Conservation (phyloP, 2,888 invertebrate species). For the Nycteola revayana region DNA sequence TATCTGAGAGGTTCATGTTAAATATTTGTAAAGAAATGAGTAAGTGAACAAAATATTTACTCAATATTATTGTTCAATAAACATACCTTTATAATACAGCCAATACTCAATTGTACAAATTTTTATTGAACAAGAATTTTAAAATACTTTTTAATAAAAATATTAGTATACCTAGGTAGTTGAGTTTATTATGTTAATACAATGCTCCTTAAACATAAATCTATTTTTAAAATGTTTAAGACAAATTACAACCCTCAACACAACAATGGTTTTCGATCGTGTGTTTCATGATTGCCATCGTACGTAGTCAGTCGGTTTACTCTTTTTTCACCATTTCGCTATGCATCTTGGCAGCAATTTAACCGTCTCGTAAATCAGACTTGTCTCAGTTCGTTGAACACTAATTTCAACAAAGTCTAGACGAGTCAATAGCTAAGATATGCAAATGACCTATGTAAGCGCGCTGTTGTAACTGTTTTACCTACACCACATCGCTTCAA, state of each 20-base stretch:
- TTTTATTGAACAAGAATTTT: too few species aligned
- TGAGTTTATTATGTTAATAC: too few species aligned
- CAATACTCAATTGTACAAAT: too few species aligned
- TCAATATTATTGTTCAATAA: too few species aligned
- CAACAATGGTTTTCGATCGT: not conserved
- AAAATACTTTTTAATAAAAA: too few species aligned
- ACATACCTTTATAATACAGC: too few species aligned
- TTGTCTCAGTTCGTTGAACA: slow-evolving; percentile 53
- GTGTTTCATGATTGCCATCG: slow-evolving; percentile 4
- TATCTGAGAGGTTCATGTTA: slow-evolving; percentile 6
- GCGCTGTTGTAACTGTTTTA: slow-evolving; percentile 42
- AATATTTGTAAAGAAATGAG: too few species aligned
- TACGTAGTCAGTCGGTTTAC: slow-evolving; percentile 8
- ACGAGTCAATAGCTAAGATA: slow-evolving; percentile 63
- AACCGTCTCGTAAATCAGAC: slow-evolving; percentile 41
- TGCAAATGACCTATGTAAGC: slow-evolving; percentile 53
- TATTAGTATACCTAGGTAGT: too few species aligned
- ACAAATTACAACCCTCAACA: too few species aligned
- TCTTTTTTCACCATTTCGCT: slow-evolving; percentile 19
- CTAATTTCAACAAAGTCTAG: slow-evolving; percentile 60
- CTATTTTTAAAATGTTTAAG: too few species aligned
- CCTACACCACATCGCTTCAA: slow-evolving; percentile 19
- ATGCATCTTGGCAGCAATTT: slow-evolving; percentile 29
- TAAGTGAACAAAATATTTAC: too few species aligned
- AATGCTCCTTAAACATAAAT: too few species aligned